These are phyloP conservation scores for Heterodera filipjevi DNA, from an alignment of 2,888 invertebrate species.

Conservation along the genomic window DNA sequence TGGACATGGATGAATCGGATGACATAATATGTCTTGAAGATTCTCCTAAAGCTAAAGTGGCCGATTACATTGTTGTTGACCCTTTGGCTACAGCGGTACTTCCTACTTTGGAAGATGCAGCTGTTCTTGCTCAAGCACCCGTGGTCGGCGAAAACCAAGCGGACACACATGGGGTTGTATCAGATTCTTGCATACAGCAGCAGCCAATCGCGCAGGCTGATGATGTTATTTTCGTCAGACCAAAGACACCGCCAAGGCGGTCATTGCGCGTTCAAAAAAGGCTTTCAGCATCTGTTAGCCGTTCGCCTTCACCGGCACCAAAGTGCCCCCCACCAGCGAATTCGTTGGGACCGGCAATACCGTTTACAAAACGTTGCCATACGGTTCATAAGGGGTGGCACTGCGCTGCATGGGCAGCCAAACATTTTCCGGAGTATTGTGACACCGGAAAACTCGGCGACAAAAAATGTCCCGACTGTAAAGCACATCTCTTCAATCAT, in stretches of 20 bases:
- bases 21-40: neutral
- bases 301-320: neutral
- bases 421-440: slow-evolving; percentile 12
- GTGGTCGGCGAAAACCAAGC: neutral
- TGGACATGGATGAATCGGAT: neutral
- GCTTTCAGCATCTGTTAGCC: neutral
- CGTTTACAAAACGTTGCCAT: neutral
- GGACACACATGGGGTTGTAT: neutral
- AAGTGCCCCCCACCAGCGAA: neutral
- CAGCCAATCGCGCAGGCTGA: neutral
- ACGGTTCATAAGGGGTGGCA: slow-evolving; percentile 2
- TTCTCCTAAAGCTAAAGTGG: neutral
- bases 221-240: neutral
- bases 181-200: neutral
- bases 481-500: neutral
- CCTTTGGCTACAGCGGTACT: no score
- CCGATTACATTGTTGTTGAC: no score
- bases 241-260: neutral
- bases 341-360: neutral
- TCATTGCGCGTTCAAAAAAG: neutral
- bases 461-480: neutral
- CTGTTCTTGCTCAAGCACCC: neutral
- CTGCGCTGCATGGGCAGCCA: slow-evolving; percentile 15
- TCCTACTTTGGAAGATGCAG: neutral
- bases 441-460: neutral